Conservation (phyloP, 2,888 invertebrate species). For the Synergus itoensis region DNA sequence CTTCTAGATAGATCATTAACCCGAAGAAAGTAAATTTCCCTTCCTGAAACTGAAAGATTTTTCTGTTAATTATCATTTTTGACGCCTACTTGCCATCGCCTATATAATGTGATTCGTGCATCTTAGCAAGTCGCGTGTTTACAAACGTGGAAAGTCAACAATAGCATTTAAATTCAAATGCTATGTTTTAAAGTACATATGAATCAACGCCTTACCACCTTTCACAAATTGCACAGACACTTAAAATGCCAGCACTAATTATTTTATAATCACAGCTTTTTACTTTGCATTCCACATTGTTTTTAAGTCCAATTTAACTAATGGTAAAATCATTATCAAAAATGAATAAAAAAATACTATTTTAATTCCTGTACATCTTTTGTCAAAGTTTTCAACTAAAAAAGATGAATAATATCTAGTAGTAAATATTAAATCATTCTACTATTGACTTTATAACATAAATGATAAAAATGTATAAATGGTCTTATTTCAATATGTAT, state of each 20-base stretch:
- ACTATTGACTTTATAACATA: neutral
- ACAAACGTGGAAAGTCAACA: conserved; percentile 25
- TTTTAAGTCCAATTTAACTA: neutral
- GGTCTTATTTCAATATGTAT: neutral
- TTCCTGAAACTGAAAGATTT: conserved; percentile 26
- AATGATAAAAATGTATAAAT: neutral
- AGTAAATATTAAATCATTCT: neutral
- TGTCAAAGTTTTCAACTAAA: neutral
- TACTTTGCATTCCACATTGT: neutral
- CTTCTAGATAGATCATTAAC: conserved; percentile 43
- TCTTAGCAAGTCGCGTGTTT: conserved; percentile 17
- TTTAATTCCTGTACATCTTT: neutral
- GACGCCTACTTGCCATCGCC: conserved; percentile 4
- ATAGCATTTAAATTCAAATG: conserved; percentile 16
- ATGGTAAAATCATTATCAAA: neutral
- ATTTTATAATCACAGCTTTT: neutral
- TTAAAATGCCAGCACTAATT: neutral
- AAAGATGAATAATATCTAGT: neutral
- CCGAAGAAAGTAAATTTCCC: conserved; percentile 60
- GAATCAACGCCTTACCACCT: neutral
- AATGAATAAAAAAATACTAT: neutral
- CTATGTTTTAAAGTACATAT: neutral
- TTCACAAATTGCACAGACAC: neutral
- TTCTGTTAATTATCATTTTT: conserved; percentile 48
- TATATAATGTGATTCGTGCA: conserved; percentile 14